Percentiles rank a stretch among this genome's conserved stretches.
Evolutionary conservation across 2,888 invertebrate species (phyloP).

Genomic region (Synergus umbraculus): DNA sequence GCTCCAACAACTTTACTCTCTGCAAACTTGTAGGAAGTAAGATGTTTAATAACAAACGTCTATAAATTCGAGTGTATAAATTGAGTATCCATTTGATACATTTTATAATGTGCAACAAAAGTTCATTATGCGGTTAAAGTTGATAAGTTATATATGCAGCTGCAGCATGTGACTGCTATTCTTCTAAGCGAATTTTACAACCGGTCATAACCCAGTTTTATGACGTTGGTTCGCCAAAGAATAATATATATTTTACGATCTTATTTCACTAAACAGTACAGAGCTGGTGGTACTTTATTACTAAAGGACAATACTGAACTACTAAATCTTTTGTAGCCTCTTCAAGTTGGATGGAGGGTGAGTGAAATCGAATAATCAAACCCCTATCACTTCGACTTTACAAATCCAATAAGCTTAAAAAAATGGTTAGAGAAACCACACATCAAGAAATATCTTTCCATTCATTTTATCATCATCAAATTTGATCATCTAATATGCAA

Average conservation of each 20-base stretch:
- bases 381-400: not conserved
- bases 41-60: too few relatives aligned
- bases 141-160: not conserved
- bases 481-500: too few relatives aligned
- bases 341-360: not conserved
- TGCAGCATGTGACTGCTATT: slow-evolving; percentile 2
- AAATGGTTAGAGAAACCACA: too few relatives aligned
- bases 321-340: not conserved
- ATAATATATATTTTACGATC: not conserved
- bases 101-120: not conserved
- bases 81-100: not conserved
- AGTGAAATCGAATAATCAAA: not conserved
- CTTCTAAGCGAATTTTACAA: not conserved
- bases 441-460: too few relatives aligned
- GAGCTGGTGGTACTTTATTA: not conserved
- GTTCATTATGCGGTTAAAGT: not conserved
- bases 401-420: not conserved
- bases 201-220: not conserved
- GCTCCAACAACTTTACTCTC: not conserved
- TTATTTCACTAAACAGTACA: not conserved
- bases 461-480: too few relatives aligned
- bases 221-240: not conserved
- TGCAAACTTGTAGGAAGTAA: not conserved
- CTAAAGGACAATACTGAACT: not conserved
- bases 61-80: not conserved